These are phyloP conservation scores for Butorides virescens DNA, from an alignment of 2,113 vertebrate genomes.

Conservation along the genomic window DNA sequence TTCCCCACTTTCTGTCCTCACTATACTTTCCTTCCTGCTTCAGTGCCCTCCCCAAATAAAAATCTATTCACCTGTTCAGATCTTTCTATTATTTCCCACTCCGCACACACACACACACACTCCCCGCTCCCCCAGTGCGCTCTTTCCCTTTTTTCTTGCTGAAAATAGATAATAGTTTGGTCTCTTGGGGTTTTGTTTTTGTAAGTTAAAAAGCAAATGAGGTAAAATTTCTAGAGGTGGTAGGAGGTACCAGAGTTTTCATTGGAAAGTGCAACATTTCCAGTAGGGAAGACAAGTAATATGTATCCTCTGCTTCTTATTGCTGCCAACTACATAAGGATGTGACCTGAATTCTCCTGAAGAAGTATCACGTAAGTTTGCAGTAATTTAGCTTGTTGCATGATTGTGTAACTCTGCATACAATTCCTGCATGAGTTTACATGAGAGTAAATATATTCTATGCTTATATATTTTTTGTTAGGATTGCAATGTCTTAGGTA, in stretches of 20 bases:
- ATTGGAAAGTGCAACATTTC: not conserved
- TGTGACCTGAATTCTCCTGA: constrained; percentile 72
- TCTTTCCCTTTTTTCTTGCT: not conserved
- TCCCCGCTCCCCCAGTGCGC: rapidly evolving
- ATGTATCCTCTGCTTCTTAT: constrained; percentile 7
- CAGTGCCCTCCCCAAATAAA: not conserved
- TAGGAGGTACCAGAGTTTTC: not conserved
- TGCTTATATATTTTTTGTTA: not conserved
- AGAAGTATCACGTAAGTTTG: constrained; percentile 76
- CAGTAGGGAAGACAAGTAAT: constrained; percentile 1
- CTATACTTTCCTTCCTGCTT: not conserved
- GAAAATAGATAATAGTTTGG: not conserved
- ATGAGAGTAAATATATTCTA: not conserved
- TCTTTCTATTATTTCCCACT: not conserved
- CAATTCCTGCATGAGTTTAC: not conserved
- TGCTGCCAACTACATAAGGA: constrained; percentile 69
- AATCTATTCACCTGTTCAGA: not conserved
- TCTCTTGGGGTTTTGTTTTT: not conserved
- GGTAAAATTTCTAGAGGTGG: not conserved
- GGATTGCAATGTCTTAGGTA: rapidly evolving
- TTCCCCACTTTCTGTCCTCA: not conserved
- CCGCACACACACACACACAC: too few species aligned
- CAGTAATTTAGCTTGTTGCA: not conserved
- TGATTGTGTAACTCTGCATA: not conserved
- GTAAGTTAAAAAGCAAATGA: not conserved